phyloP scores from a whole-genome alignment of 2,888 invertebrate genomes.

The Melipona beecheii region DNA sequence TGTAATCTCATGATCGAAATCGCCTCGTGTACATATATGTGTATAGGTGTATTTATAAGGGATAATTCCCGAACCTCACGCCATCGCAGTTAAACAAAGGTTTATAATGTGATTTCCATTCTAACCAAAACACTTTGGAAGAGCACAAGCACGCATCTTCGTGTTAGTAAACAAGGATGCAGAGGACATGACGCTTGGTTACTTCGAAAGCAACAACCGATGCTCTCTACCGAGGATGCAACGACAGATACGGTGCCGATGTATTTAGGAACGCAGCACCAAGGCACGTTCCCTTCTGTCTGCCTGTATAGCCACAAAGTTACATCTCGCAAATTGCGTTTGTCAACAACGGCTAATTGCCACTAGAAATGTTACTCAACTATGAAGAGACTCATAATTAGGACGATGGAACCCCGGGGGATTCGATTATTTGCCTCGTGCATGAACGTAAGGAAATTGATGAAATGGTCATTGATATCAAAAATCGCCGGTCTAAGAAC shows the following conservation, averaged over 20 bases:
- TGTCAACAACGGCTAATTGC: slow-evolving; percentile 83
- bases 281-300: slow-evolving; percentile 56
- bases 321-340: slow-evolving; percentile 82
- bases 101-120: slow-evolving; percentile 52
- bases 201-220: slow-evolving; percentile 67
- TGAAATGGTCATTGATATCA: slow-evolving; percentile 7
- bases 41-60: background rate
- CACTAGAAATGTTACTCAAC: slow-evolving; percentile 80
- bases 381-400: slow-evolving; percentile 81
- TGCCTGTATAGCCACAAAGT: slow-evolving; percentile 73
- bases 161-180: slow-evolving; percentile 53
- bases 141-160: slow-evolving; percentile 36
- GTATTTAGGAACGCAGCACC: slow-evolving; percentile 64
- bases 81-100: slow-evolving; percentile 42
- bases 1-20: background rate
- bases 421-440: slow-evolving; percentile 76
- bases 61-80: background rate
- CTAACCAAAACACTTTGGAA: slow-evolving; percentile 13
- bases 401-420: slow-evolving; percentile 74
- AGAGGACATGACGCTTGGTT: slow-evolving; percentile 55
- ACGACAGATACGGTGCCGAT: slow-evolving; percentile 49
- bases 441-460: slow-evolving; percentile 21
- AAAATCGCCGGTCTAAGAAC: background rate
- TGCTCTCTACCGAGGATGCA: slow-evolving; percentile 45
- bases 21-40: background rate